phyloP scores from a whole-genome alignment of 2,888 invertebrate species.

The Ophonus ardosiacus region DNA sequence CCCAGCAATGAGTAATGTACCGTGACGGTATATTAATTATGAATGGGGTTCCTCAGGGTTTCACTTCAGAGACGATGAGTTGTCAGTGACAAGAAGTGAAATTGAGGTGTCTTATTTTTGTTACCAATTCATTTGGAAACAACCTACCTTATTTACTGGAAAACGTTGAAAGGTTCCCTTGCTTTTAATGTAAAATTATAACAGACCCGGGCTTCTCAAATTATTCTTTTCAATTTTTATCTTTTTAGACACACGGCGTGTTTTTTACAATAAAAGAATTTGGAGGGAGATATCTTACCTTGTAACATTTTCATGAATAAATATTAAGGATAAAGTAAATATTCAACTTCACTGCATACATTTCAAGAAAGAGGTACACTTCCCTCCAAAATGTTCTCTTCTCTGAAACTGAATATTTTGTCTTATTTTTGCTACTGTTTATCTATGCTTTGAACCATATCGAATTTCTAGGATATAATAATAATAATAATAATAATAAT shows the following conservation, averaged over 20 bases:
- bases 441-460: too few relatives aligned
- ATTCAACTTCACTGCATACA: not conserved
- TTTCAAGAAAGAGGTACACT: not conserved
- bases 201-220: constrained; percentile 3
- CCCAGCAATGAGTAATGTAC: too few relatives aligned
- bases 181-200: constrained; percentile 25
- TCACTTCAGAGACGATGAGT: not conserved
- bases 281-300: not conserved
- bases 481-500: too few relatives aligned
- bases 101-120: constrained; percentile 39
- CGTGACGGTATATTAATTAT: not conserved
- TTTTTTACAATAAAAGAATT: constrained; percentile 17
- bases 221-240: constrained; percentile 44
- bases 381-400: too few relatives aligned
- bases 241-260: constrained; percentile 11
- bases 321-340: not conserved
- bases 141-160: constrained; percentile 19
- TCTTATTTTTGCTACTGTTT: too few relatives aligned
- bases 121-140: constrained; percentile 34
- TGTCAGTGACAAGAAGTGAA: constrained; percentile 24
- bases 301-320: not conserved
- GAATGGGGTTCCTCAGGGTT: not conserved
- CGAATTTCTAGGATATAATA: too few relatives aligned
- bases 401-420: too few relatives aligned
- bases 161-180: constrained; percentile 16